These are phyloP conservation scores for Archips crataeganus DNA, from an alignment of 2,888 invertebrate genomes.

Conservation along the genomic window DNA sequence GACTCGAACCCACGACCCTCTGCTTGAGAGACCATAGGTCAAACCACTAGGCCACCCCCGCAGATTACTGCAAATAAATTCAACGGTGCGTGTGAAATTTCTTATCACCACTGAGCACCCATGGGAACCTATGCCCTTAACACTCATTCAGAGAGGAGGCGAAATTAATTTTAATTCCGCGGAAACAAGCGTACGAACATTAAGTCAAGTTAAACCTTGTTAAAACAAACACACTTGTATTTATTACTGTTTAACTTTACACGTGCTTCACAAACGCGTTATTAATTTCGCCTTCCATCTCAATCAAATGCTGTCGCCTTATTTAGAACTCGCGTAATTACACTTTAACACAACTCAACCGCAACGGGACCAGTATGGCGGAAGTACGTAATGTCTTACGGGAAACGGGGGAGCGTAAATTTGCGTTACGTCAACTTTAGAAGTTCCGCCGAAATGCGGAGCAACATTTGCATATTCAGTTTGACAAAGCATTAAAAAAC, in stretches of 20 bases:
- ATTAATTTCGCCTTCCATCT: background rate
- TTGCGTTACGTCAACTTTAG: slow-evolving; percentile 21
- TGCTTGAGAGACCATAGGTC: too few relatives aligned
- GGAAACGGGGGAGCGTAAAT: slow-evolving; percentile 2
- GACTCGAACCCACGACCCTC: too few relatives aligned
- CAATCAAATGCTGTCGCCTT: background rate
- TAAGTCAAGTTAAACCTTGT: too few relatives aligned
- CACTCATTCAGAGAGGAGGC: too few relatives aligned
- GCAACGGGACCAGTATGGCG: background rate
- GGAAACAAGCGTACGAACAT: too few relatives aligned
- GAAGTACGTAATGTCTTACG: slow-evolving; percentile 6
- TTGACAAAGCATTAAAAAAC: slow-evolving; percentile 1
- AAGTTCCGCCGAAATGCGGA: slow-evolving; percentile 15
- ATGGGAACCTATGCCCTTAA: too few relatives aligned
- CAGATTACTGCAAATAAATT: too few relatives aligned
- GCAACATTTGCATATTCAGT: background rate
- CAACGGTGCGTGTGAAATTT: too few relatives aligned
- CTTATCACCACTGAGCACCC: too few relatives aligned
- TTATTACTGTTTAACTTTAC: background rate
- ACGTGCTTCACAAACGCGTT: background rate
- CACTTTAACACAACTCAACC: slow-evolving; percentile 12
- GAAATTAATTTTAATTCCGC: too few relatives aligned
- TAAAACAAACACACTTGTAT: too few relatives aligned
- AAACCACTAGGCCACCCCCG: too few relatives aligned
- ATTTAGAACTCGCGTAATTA: slow-evolving; percentile 12